A percentile compares a stretch with the other conserved stretches of the same genome.
Evolutionary conservation across 2,113 vertebrate species (phyloP).

Genomic region (Genyomyrus donnyi): DNA sequence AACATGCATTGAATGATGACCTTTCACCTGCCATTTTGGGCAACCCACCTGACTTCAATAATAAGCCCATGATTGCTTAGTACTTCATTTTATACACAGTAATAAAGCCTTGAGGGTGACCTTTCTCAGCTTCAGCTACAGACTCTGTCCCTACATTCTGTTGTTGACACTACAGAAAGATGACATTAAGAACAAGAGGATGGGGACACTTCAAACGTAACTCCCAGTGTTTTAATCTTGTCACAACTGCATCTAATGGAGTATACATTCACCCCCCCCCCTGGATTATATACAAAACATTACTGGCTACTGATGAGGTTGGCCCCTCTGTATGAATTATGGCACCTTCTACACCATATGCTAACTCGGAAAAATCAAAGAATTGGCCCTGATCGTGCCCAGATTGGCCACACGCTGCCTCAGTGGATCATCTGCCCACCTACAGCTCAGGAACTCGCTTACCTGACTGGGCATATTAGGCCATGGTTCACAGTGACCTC

Average conservation of each 20-base stretch:
- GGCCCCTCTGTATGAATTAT: background rate
- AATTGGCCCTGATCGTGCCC: background rate
- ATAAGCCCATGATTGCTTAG: background rate
- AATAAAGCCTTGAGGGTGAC: background rate
- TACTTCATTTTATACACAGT: background rate
- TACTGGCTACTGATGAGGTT: background rate
- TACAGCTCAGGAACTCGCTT: background rate
- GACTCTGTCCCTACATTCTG: background rate
- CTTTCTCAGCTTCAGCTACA: too few species aligned
- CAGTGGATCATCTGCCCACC: background rate
- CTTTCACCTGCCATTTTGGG: background rate
- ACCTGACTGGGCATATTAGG: background rate
- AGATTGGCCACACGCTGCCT: background rate
- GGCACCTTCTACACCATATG: background rate
- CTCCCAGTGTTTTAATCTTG: background rate
- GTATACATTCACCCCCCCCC: background rate
- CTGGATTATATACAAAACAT: background rate
- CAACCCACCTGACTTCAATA: background rate
- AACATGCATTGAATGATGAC: background rate
- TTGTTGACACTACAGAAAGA: background rate
- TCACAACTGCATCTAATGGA: background rate
- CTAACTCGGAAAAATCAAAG: background rate
- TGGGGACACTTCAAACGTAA: background rate
- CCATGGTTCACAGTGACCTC: background rate
- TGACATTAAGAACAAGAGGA: background rate